Evolutionary conservation across 2,888 invertebrate species (phyloP).

Genomic region (Pilophorus perplexus): DNA sequence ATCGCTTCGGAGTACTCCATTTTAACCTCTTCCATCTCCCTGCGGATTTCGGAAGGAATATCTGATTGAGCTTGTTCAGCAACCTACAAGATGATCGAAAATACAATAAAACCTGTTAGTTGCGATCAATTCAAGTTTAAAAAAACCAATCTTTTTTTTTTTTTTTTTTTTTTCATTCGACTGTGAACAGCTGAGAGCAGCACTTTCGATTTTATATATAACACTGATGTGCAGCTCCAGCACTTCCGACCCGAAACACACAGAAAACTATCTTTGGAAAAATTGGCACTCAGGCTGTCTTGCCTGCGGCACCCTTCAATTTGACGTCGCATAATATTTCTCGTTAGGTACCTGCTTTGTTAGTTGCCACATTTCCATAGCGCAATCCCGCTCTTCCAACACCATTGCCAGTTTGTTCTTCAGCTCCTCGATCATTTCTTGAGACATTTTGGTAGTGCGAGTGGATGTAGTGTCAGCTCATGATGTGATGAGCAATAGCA

Average conservation of each 20-base stretch:
- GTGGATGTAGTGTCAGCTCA: too few relatives aligned
- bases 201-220: too few relatives aligned
- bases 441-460: background rate
- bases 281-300: background rate
- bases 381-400: slow-evolving; percentile 42
- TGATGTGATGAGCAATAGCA: too few relatives aligned
- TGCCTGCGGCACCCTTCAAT: background rate
- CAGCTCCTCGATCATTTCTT: slow-evolving; percentile 18
- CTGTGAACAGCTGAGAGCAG: too few relatives aligned
- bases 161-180: too few relatives aligned
- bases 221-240: too few relatives aligned
- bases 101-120: too few relatives aligned
- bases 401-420: slow-evolving; percentile 11
- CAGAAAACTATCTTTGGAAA: too few relatives aligned
- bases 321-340: slow-evolving; percentile 9
- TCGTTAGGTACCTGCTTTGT: too few relatives aligned
- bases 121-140: too few relatives aligned
- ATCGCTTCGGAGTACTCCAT: slow-evolving; percentile 44
- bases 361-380: slow-evolving; percentile 44
- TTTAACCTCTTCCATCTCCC: slow-evolving; percentile 32
- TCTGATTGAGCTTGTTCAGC: slow-evolving; percentile 14
- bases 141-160: background rate
- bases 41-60: slow-evolving; percentile 12
- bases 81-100: too few relatives aligned
- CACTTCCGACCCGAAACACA: background rate